A percentile compares a stretch with the other conserved stretches of the same genome.
Evolutionary conservation across 2,888 invertebrate genomes (phyloP).

Genomic region (Cryptocheilus praepositus): DNA sequence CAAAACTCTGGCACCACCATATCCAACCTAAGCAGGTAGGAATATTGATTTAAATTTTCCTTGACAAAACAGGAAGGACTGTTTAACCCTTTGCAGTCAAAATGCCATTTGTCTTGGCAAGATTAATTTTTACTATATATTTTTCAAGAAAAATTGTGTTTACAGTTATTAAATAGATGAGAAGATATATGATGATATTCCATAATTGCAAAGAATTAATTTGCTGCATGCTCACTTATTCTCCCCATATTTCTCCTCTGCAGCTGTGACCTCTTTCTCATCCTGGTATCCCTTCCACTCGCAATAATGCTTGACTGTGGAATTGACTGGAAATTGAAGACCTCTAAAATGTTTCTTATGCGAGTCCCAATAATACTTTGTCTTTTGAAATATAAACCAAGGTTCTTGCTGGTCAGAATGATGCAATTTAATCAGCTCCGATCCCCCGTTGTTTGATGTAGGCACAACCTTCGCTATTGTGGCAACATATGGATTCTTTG

Average conservation of each 20-base stretch:
- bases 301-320: conserved; percentile 83
- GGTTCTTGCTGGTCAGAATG: conserved; percentile 79
- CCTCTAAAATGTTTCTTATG: conserved; percentile 88
- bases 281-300: conserved; percentile 92
- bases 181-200: too few relatives aligned
- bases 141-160: too few relatives aligned
- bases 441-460: conserved; percentile 97
- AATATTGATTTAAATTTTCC: conserved; percentile 27
- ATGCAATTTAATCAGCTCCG: conserved; percentile 91
- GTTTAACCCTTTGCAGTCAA: too few relatives aligned
- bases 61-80: neutral
- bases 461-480: conserved; percentile 95
- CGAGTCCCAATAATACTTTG: conserved; percentile 94
- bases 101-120: too few relatives aligned
- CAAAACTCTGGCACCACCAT: conserved; percentile 96
- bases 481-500: conserved; percentile 84
- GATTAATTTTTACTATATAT: too few relatives aligned
- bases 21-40: conserved; percentile 77
- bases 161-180: too few relatives aligned
- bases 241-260: conserved; percentile 90
- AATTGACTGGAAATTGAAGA: conserved; percentile 89
- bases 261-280: conserved; percentile 85
- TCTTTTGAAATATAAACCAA: conserved; percentile 98
- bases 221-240: conserved; percentile 83
- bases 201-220: too few relatives aligned